Percentiles rank a stretch among this genome's conserved stretches.
These are phyloP conservation scores for Rhinoraja longicauda DNA, from an alignment of 2,797 vertebrate species.

Conservation along the genomic window DNA sequence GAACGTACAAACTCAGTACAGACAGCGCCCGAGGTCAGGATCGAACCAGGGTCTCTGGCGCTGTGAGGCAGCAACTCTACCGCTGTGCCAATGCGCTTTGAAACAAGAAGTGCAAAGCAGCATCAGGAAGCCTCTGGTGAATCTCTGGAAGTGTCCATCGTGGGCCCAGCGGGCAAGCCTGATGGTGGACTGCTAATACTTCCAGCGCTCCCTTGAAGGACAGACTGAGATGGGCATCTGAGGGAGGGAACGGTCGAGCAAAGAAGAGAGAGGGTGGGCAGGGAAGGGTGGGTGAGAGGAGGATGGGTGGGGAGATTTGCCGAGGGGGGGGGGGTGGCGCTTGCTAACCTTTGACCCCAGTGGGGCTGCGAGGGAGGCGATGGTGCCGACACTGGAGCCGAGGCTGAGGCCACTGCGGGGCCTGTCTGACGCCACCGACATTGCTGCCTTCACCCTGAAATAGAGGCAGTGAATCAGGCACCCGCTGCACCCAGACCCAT, in stretches of 20 bases:
- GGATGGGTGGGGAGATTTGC: background rate
- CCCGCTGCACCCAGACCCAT: background rate
- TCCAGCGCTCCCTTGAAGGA: too few relatives aligned
- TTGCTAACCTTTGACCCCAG: conserved; percentile 59
- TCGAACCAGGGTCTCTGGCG: too few relatives aligned
- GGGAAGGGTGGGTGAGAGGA: background rate
- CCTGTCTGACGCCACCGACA: conserved; percentile 70
- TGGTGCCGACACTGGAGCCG: conserved; percentile 72
- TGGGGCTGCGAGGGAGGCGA: conserved; percentile 61
- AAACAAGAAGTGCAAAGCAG: too few relatives aligned
- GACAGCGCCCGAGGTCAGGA: too few relatives aligned
- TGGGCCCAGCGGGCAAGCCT: too few relatives aligned
- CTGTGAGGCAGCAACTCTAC: too few relatives aligned
- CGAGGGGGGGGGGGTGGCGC: background rate
- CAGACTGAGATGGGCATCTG: too few relatives aligned
- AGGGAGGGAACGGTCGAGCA: background rate
- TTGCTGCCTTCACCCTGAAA: conserved; percentile 43
- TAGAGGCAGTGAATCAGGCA: background rate
- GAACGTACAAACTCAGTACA: too few relatives aligned
- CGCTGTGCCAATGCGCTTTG: too few relatives aligned
- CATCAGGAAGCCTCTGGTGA: too few relatives aligned
- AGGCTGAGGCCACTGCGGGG: conserved; percentile 64
- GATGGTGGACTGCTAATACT: too few relatives aligned
- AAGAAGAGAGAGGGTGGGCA: background rate
- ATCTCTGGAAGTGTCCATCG: too few relatives aligned